Conservation (phyloP, 2,797 vertebrate genomes). For the Sardinella longiceps region DNA sequence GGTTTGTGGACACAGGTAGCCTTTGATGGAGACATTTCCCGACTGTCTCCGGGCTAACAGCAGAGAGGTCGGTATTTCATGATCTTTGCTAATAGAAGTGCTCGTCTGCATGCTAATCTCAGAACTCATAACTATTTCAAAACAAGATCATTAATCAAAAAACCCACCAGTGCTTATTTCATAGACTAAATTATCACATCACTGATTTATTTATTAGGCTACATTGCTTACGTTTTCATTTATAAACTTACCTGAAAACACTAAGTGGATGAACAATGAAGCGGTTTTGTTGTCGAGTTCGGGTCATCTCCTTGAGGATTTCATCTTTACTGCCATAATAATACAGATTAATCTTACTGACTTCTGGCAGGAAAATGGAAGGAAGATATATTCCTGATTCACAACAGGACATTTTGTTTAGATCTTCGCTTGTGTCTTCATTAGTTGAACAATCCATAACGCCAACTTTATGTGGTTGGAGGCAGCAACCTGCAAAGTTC, state of each 20-base stretch:
- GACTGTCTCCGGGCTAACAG: no score
- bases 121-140: no score
- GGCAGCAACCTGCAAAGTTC: not conserved
- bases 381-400: not conserved
- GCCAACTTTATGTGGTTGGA: not conserved
- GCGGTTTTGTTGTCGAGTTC: not conserved
- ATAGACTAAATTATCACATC: not conserved
- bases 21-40: no score
- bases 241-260: not conserved
- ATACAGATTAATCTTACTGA: not conserved
- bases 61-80: no score
- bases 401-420: not conserved
- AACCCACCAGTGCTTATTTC: not conserved
- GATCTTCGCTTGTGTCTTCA: not conserved
- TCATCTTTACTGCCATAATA: constrained; percentile 13
- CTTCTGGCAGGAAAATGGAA: not conserved
- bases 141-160: not conserved
- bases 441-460: not conserved
- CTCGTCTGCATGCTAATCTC: not conserved
- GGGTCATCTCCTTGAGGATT: not conserved
- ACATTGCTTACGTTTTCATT: not conserved
- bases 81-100: no score
- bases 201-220: no score
- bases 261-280: not conserved
- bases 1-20: no score